Percentiles rank a stretch among this genome's conserved stretches.
Conservation (phyloP, 1,140 invertebrate genomes). For the Spodoptera litura region DNA sequence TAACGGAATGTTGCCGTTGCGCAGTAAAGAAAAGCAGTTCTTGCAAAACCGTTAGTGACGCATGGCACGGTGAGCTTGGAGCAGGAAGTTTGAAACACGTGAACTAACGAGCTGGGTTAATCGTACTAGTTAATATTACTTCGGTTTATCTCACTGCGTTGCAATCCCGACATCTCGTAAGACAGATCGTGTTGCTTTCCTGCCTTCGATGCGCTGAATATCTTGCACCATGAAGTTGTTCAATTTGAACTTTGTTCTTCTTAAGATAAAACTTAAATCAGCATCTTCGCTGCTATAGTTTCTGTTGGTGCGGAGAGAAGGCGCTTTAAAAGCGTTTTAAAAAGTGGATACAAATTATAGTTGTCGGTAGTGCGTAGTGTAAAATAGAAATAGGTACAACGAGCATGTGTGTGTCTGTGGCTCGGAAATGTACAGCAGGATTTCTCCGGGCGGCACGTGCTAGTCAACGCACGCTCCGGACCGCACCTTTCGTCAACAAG, state of each 20-base stretch:
- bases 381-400: conserved; percentile 50
- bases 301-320: not conserved
- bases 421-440: conserved; percentile 50
- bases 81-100: conserved; percentile 54
- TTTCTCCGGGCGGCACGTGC: conserved; percentile 70
- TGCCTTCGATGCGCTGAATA: conserved; percentile 23
- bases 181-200: conserved; percentile 56
- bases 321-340: conserved; percentile 25
- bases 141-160: conserved; percentile 48
- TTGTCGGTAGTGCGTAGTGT: conserved; percentile 53
- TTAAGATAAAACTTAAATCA: not conserved
- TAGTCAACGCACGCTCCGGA: conserved; percentile 65
- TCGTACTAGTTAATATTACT: conserved; percentile 58
- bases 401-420: conserved; percentile 56
- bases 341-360: conserved; percentile 60
- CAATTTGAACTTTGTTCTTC: conserved; percentile 6
- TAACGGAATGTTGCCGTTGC: conserved; percentile 48
- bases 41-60: conserved; percentile 51
- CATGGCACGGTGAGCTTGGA: conserved; percentile 42
- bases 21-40: conserved; percentile 48
- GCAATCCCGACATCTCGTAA: conserved; percentile 55
- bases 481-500: conserved; percentile 67
- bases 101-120: conserved; percentile 60
- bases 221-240: conserved; percentile 23
- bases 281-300: not conserved